Percentiles rank a stretch among this genome's conserved stretches.
These are phyloP conservation scores for Hiodon alosoides DNA, from an alignment of 2,113 vertebrate species.

Conservation along the genomic window DNA sequence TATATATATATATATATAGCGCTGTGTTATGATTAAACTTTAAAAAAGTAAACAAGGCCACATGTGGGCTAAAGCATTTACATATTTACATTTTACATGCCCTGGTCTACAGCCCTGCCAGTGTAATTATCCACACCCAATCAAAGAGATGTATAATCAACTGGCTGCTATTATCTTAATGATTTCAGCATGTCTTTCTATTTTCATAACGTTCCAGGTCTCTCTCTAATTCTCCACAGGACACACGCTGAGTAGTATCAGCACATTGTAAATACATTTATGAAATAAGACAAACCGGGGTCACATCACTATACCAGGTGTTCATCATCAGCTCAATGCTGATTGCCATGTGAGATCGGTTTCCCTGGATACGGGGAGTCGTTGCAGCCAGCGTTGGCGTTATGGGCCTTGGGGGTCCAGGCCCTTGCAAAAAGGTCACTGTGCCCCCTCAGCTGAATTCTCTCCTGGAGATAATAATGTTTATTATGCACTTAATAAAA, in stretches of 20 bases:
- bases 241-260: not conserved
- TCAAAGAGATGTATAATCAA: slow-evolving; percentile 32
- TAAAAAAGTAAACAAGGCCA: not conserved
- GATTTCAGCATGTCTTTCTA: slow-evolving; percentile 32
- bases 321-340: too few species aligned
- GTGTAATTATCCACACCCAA: slow-evolving; percentile 11
- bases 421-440: too few species aligned
- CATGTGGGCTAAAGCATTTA: not conserved
- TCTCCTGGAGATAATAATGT: too few species aligned
- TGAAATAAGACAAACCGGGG: not conserved
- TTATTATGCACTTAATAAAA: too few species aligned
- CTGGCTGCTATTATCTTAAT: slow-evolving; percentile 29
- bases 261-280: slow-evolving; percentile 4
- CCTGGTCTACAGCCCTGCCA: slow-evolving; percentile 4
- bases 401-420: too few species aligned
- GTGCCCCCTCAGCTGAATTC: too few species aligned
- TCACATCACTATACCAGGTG: not conserved
- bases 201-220: slow-evolving; percentile 27
- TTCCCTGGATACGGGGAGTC: too few species aligned
- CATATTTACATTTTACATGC: not conserved
- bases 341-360: too few species aligned
- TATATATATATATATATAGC: not conserved
- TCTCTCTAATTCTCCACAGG: not conserved
- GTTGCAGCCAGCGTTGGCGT: too few species aligned
- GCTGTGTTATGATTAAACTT: not conserved